Conservation (phyloP, 2,797 vertebrate species). For the Carduelis carduelis region DNA sequence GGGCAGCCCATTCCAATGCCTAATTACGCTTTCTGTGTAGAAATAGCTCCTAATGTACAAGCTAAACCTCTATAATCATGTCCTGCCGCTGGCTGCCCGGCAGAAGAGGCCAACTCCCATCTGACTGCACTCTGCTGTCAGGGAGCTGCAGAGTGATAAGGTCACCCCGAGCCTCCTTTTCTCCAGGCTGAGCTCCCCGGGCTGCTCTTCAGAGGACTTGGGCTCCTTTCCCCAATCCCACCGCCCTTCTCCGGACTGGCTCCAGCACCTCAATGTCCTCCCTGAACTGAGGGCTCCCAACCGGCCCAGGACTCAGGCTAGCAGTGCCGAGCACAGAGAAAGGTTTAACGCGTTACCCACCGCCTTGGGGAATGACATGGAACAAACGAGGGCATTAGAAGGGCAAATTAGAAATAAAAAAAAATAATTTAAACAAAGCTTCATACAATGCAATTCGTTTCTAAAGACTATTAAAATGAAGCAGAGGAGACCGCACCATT, state of each 20-base stretch:
- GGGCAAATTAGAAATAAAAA: background rate
- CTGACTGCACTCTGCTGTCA: background rate
- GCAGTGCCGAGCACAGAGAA: background rate
- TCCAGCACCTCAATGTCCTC: background rate
- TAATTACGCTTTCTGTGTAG: background rate
- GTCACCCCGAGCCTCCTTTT: background rate
- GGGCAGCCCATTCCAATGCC: background rate
- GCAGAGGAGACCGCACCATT: accelerated
- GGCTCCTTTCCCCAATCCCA: background rate
- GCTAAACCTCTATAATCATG: accelerated
- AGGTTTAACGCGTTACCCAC: background rate
- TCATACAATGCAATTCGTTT: accelerated
- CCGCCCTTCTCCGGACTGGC: background rate
- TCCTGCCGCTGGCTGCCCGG: background rate
- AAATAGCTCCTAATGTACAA: background rate
- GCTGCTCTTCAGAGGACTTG: accelerated
- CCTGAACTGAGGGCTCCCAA: accelerated
- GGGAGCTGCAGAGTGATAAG: background rate
- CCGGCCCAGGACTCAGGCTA: background rate
- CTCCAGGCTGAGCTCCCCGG: background rate
- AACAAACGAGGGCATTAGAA: background rate
- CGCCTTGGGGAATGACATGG: accelerated
- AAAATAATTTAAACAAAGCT: accelerated
- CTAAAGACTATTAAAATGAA: accelerated
- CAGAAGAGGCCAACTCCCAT: background rate